Evolutionary conservation across 2,888 invertebrate genomes (phyloP).

Genomic region (Digitonthophagus gazella): DNA sequence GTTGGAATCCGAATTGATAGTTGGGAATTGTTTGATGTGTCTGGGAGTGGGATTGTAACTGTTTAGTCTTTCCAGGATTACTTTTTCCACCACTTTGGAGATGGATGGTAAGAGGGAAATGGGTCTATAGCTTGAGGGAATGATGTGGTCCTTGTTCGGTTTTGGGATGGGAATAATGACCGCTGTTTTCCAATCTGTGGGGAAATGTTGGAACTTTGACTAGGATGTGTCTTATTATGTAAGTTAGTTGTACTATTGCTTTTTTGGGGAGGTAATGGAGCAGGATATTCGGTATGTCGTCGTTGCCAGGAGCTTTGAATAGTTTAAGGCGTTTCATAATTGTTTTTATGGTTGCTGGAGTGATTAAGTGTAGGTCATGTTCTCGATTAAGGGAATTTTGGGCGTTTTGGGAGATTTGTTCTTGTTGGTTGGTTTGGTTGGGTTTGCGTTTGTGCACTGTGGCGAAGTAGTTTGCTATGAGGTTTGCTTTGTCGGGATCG

Average conservation of each 20-base stretch:
- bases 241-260: conserved; percentile 33
- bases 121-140: conserved; percentile 20
- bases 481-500: not conserved
- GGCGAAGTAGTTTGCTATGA: not conserved
- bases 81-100: conserved; percentile 27
- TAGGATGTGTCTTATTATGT: conserved; percentile 33
- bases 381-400: not conserved
- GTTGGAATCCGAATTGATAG: conserved; percentile 40
- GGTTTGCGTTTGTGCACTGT: not conserved
- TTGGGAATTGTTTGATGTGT: conserved; percentile 29
- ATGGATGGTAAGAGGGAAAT: conserved; percentile 28
- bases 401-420: not conserved
- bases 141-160: conserved; percentile 23
- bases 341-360: not conserved
- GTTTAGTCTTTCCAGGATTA: conserved; percentile 15
- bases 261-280: conserved; percentile 35
- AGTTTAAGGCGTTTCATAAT: not conserved
- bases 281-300: conserved; percentile 17
- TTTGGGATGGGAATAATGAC: conserved; percentile 32
- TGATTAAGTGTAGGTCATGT: conserved; percentile 7
- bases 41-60: conserved; percentile 17
- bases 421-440: not conserved
- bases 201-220: conserved; percentile 32
- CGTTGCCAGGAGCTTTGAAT: conserved; percentile 22
- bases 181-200: conserved; percentile 33